Evolutionary conservation across 2,797 vertebrate species (phyloP).

Genomic region (Bradypus variegatus): DNA sequence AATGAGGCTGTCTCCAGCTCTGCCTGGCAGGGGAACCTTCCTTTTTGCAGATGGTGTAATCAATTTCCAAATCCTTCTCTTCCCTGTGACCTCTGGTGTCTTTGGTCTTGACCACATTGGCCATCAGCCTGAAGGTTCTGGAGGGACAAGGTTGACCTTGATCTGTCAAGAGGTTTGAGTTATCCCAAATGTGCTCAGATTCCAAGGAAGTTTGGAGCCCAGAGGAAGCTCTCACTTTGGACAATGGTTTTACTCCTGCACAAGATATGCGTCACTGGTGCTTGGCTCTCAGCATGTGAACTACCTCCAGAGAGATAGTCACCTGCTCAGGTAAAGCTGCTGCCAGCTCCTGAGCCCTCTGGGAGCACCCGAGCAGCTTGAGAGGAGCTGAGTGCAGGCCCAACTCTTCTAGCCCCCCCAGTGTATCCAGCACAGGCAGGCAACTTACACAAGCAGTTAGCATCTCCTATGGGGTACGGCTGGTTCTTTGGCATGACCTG

Average conservation of each 20-base stretch:
- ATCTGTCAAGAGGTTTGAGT: neutral
- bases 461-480: neutral
- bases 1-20: neutral
- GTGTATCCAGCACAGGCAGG: neutral
- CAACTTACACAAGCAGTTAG: neutral
- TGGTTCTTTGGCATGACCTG: neutral
- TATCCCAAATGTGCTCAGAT: neutral
- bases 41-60: neutral
- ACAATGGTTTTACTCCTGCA: neutral
- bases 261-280: neutral
- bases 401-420: neutral
- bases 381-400: neutral
- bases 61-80: conserved; percentile 18
- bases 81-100: neutral
- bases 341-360: neutral
- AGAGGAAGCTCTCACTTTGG: neutral
- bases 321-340: neutral
- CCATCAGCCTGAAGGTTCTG: neutral
- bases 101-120: neutral
- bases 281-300: neutral
- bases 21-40: neutral
- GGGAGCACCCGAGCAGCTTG: neutral
- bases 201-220: neutral
- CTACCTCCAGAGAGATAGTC: neutral
- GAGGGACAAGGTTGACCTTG: conserved; percentile 30